Evolutionary conservation across 2,797 vertebrate species (phyloP), one percentile per base, ranked within the genome.

Genomic region (Schizopygopsis malacanthus): DNA sequence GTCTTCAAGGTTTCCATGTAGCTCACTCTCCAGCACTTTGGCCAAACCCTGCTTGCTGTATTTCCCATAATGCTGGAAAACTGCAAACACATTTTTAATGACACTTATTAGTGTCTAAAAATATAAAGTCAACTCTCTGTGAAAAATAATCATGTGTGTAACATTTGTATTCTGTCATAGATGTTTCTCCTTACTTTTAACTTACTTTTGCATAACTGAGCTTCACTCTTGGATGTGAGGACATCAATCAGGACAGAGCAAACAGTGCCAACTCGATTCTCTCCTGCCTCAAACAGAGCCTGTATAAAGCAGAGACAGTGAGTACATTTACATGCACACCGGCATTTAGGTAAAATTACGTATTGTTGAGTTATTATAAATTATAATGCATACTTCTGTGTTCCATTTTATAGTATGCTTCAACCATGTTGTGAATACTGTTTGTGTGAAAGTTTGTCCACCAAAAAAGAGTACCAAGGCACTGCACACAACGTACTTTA

Each of bases 221-320:
- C 43, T 2, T 78, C 86, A 65, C 94, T 97, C 85, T 97, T 95
- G 16, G 85, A 61, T 5, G 96, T 97, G 79, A 99, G 95, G 90
- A 99, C 86, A 39, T 92, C 90, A 52, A 90, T 90, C 91, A 98
- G 97, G 11, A 93, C 87, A 0, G 92, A 80, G 7, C 94, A 33
- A 12, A 98, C 91, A 0, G 94, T 93, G 18, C 95, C 95, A 41
- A 93, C 88, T 28, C 11, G 89, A 37, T 94, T 93, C 86, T 98
- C 96, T 61, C 97, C 96, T 20, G 97, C 95, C 81, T 97, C 97
- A 81, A 96, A 97, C 41, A 99, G 93, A 78, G 91, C 93, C 98
- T 99, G 18, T 79, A 12, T 11, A 20, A 54, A 22, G 45, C 7
- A 41, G 22, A n/a, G 13, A 56, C n/a, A 10, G 16, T 20, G 4